Percentiles rank a stretch among this genome's conserved stretches.
Evolutionary conservation across 1,140 invertebrate species (phyloP).

Genomic region (Drosophila teissieri): DNA sequence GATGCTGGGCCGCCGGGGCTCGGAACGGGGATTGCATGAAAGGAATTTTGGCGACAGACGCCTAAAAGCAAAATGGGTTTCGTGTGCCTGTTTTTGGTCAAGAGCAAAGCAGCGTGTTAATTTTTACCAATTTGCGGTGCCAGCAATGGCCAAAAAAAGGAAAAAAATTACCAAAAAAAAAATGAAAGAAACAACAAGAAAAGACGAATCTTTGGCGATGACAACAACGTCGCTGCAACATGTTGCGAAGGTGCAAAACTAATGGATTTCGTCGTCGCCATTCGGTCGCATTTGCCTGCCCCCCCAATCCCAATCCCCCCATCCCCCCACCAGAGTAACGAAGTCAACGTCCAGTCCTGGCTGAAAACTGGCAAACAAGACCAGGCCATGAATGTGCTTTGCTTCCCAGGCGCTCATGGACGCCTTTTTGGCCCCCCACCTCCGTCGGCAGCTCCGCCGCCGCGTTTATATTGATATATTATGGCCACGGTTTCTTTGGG

Average conservation of each 20-base stretch:
- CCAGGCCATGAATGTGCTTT: conserved; percentile 74
- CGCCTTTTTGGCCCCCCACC: conserved; percentile 23
- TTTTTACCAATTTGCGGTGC: conserved; percentile 81
- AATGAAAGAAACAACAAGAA: conserved; percentile 14
- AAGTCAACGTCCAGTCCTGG: conserved; percentile 70
- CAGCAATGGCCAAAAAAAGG: conserved; percentile 59
- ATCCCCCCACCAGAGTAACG: conserved; percentile 3
- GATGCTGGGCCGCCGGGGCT: conserved; percentile 29
- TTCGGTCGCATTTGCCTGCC: conserved; percentile 61
- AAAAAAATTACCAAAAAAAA: conserved; percentile 33
- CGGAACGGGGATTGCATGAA: conserved; percentile 42
- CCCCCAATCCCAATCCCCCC: neutral
- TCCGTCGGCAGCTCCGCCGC: conserved; percentile 17
- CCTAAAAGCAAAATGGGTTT: conserved; percentile 82
- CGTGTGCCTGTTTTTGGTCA: conserved; percentile 80
- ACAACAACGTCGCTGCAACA: conserved; percentile 69
- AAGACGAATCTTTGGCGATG: conserved; percentile 48
- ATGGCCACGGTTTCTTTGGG: conserved; percentile 84
- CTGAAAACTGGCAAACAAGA: conserved; percentile 32
- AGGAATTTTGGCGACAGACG: conserved; percentile 84
- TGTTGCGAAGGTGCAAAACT: conserved; percentile 82
- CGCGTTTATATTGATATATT: conserved; percentile 84
- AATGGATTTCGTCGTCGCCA: conserved; percentile 78
- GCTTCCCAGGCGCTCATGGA: conserved; percentile 76
- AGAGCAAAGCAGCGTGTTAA: conserved; percentile 83